Conservation (phyloP, 1,140 invertebrate genomes). For the Drosophila nebulosa region DNA sequence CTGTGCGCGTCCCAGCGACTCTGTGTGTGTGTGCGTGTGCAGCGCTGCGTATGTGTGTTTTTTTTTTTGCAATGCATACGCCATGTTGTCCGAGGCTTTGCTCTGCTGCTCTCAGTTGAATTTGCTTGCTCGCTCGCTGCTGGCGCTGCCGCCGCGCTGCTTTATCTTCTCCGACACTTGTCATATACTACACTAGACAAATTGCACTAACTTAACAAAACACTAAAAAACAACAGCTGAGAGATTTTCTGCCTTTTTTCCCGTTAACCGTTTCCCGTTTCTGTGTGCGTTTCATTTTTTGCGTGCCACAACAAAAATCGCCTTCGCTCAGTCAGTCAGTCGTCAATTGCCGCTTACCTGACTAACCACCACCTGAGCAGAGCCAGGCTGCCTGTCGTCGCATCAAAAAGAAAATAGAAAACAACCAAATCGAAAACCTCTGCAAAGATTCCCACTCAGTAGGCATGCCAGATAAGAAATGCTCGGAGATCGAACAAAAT, state of each 20-base stretch:
- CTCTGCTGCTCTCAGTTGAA: slow-evolving; percentile 43
- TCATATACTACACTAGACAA: slow-evolving; percentile 15
- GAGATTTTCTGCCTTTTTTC: neutral
- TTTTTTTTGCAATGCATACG: slow-evolving; percentile 45
- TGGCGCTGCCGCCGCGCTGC: slow-evolving; percentile 37
- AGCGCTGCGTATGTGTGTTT: slow-evolving; percentile 34
- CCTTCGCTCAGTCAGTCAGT: neutral
- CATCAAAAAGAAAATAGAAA: neutral
- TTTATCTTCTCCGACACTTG: slow-evolving; percentile 34
- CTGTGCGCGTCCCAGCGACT: too few species aligned
- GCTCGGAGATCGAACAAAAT: slow-evolving; percentile 43
- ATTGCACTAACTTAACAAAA: slow-evolving; percentile 32
- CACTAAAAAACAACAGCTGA: slow-evolving; percentile 32
- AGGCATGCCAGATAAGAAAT: slow-evolving; percentile 67
- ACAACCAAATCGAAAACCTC: neutral
- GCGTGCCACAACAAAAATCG: slow-evolving; percentile 28
- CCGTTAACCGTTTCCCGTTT: too few species aligned
- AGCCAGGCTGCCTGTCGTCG: neutral
- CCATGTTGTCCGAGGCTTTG: slow-evolving; percentile 47
- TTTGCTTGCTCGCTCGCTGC: slow-evolving; percentile 56
- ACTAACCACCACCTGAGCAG: slow-evolving; percentile 15
- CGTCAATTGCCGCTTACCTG: slow-evolving; percentile 53
- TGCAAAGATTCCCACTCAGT: neutral
- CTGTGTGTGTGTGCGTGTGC: slow-evolving; percentile 23
- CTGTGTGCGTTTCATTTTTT: slow-evolving; percentile 16